phyloP scores from a whole-genome alignment of 2,113 vertebrate species.

The Bujurquina vittata region DNA sequence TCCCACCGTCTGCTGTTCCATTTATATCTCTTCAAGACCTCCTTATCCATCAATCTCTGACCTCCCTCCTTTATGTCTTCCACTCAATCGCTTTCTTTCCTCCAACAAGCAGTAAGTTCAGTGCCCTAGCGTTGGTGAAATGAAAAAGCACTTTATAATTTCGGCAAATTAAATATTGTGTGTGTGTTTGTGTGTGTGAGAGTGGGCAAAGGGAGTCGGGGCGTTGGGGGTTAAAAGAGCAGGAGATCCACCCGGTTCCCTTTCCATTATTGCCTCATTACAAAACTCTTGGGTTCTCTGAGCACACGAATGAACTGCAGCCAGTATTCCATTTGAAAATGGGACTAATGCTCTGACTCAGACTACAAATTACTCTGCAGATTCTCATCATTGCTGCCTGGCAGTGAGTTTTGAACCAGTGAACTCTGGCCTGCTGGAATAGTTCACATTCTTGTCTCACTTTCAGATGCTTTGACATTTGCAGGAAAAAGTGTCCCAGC shows the following conservation, averaged over 20 bases:
- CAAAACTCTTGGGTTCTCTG: constrained; percentile 44
- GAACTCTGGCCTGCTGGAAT: constrained; percentile 42
- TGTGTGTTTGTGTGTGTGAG: not conserved
- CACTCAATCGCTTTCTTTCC: constrained; percentile 50
- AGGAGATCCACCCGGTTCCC: constrained; percentile 42
- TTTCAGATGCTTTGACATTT: constrained; percentile 36
- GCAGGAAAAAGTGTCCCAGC: not conserved
- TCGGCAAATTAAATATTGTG: constrained; percentile 10
- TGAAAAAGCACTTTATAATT: constrained; percentile 35
- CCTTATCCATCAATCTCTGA: constrained; percentile 63
- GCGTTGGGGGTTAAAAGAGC: constrained; percentile 14
- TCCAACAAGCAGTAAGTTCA: constrained; percentile 8
- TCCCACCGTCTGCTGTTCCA: constrained; percentile 53
- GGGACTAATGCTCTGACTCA: constrained; percentile 57
- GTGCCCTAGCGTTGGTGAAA: not conserved
- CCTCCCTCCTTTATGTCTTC: constrained; percentile 31
- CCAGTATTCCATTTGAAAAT: constrained; percentile 63
- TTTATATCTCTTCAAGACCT: constrained; percentile 62
- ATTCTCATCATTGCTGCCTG: constrained; percentile 48
- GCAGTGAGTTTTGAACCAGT: constrained; percentile 45
- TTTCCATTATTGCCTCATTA: constrained; percentile 68
- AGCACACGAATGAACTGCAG: constrained; percentile 47
- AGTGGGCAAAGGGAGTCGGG: not conserved
- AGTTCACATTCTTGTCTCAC: constrained; percentile 28
- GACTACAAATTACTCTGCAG: constrained; percentile 62